These are phyloP conservation scores for Sinelater perroti DNA, from an alignment of 2,888 invertebrate species.

Conservation along the genomic window DNA sequence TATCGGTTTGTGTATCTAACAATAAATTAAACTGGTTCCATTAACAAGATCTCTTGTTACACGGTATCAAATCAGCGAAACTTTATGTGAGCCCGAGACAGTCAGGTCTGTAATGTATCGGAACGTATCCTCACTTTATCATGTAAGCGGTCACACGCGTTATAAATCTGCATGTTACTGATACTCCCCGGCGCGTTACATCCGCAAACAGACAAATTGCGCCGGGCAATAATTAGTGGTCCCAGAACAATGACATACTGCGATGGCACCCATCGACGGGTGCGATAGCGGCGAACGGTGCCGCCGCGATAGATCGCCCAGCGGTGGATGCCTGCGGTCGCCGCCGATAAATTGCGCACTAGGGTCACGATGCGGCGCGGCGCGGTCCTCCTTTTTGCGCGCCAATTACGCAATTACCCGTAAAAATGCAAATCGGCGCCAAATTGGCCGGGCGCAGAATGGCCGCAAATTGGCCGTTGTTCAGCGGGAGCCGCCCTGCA, in stretches of 20 bases:
- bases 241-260: slow-evolving; percentile 26
- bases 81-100: slow-evolving; percentile 33
- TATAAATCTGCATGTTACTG: slow-evolving; percentile 32
- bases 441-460: neutral
- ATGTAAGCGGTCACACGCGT: slow-evolving; percentile 31
- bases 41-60: slow-evolving; percentile 36
- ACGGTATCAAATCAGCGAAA: slow-evolving; percentile 33
- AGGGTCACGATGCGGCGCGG: neutral
- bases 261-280: slow-evolving; percentile 29
- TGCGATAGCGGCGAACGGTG: slow-evolving; percentile 18
- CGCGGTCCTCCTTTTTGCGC: neutral
- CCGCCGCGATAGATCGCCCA: slow-evolving; percentile 3
- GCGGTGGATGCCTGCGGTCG: slow-evolving; percentile 6
- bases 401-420: slow-evolving; percentile 2
- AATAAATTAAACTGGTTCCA: slow-evolving; percentile 35
- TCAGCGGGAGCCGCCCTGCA: too few relatives aligned
- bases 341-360: neutral
- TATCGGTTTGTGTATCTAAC: slow-evolving; percentile 28
- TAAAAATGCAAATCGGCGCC: neutral
- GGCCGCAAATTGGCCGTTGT: neutral
- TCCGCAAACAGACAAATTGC: slow-evolving; percentile 31
- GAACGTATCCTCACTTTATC: slow-evolving; percentile 29
- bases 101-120: slow-evolving; percentile 26
- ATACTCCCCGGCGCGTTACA: slow-evolving; percentile 24
- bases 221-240: slow-evolving; percentile 28